Percentiles rank a stretch among this genome's conserved stretches.
Conservation (phyloP, 2,113 vertebrate species). For the Barbus barbus region DNA sequence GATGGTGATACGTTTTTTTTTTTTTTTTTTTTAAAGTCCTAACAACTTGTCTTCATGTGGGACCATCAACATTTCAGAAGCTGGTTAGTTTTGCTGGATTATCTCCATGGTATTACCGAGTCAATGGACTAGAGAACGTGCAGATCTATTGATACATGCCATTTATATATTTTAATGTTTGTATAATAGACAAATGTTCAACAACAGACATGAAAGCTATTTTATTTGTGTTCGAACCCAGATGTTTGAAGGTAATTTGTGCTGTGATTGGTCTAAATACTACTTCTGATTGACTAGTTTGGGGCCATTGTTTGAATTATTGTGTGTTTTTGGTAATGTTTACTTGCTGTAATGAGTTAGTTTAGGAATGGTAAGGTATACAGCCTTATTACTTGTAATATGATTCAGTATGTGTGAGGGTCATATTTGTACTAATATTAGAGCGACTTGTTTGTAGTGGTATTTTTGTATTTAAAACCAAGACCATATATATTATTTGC, state of each 20-base stretch:
- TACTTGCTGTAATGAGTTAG: conserved; percentile 66
- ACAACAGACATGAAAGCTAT: conserved; percentile 72
- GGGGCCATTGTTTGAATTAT: conserved; percentile 73
- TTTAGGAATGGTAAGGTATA: conserved; percentile 71
- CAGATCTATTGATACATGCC: conserved; percentile 71
- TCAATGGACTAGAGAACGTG: conserved; percentile 58
- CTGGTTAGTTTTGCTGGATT: conserved; percentile 63
- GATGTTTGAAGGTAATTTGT: conserved; percentile 78
- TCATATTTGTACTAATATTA: conserved; percentile 70
- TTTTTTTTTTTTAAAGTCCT: conserved; percentile 3
- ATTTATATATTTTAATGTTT: conserved; percentile 68
- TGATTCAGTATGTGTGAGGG: conserved; percentile 61
- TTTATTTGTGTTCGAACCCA: conserved; percentile 81
- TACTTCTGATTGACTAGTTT: conserved; percentile 73
- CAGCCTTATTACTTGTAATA: conserved; percentile 67
- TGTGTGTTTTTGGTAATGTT: conserved; percentile 71
- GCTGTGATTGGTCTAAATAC: conserved; percentile 76
- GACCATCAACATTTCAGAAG: conserved; percentile 50
- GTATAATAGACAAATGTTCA: conserved; percentile 69
- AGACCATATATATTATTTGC: conserved; percentile 57
- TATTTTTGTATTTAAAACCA: conserved; percentile 72
- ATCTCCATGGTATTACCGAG: conserved; percentile 28
- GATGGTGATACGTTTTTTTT: conserved; percentile 36
- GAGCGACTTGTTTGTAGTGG: conserved; percentile 72
- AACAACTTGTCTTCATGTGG: conserved; percentile 25